Evolutionary conservation across 2,113 vertebrate genomes (phyloP).

Genomic region (Lophotis ruficrista): DNA sequence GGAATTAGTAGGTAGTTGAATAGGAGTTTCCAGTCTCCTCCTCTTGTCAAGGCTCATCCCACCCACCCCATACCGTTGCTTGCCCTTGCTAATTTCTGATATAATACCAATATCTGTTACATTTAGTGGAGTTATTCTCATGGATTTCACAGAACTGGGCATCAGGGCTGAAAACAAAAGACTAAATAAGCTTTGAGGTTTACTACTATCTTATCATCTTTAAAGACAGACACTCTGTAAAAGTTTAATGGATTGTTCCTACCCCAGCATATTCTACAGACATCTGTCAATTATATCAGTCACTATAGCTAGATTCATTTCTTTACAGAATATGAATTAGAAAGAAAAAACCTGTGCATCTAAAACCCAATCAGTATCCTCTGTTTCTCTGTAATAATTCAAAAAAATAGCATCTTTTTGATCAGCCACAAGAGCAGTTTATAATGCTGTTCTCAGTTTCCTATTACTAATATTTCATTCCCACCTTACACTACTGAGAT

Average conservation of each 20-base stretch:
- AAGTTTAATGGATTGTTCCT: neutral
- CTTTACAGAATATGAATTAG: neutral
- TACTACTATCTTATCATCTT: neutral
- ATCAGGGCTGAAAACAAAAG: neutral
- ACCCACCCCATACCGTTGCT: neutral
- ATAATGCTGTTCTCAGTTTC: neutral
- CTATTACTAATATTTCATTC: conserved; percentile 1
- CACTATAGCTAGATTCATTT: neutral
- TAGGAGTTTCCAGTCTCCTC: neutral
- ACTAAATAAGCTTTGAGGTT: neutral
- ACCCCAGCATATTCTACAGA: neutral
- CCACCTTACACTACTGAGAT: neutral
- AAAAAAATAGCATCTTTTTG: neutral
- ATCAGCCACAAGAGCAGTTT: neutral
- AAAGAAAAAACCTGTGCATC: neutral
- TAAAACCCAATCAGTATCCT: neutral
- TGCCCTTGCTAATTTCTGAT: neutral
- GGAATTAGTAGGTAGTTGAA: neutral
- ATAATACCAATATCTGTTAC: neutral
- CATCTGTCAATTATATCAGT: neutral
- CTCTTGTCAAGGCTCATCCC: neutral
- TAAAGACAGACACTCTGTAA: neutral
- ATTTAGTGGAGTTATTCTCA: neutral
- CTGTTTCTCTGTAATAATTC: neutral
- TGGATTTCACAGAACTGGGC: neutral